A percentile compares a stretch with the other conserved stretches of the same genome.
phyloP scores from a whole-genome alignment of 2,113 vertebrate species.

The Dromiciops gliroides region DNA sequence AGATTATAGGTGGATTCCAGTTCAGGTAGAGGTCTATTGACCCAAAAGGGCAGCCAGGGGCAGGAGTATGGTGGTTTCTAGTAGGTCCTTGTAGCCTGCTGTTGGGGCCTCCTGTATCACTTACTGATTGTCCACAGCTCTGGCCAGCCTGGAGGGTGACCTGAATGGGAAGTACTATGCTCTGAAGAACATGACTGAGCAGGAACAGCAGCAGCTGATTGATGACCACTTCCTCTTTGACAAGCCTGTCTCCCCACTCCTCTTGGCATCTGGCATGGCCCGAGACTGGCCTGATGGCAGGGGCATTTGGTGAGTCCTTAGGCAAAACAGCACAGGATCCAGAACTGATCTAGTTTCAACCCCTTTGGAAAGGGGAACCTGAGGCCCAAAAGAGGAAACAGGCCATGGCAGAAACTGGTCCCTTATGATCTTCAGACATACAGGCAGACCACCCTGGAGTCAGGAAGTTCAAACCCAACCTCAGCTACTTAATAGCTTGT shows the following conservation, averaged over 20 bases:
- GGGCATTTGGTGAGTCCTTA: conserved; percentile 92
- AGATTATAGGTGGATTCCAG: too few species aligned
- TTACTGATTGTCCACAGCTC: conserved; percentile 73
- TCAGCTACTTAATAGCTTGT: too few species aligned
- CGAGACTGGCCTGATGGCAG: conserved; percentile 97
- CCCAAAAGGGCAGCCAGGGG: neutral
- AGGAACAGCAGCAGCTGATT: conserved; percentile 97
- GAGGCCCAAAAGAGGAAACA: neutral
- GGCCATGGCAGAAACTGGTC: neutral
- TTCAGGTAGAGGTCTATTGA: too few species aligned
- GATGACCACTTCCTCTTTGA: conserved; percentile 99
- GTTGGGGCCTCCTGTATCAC: neutral
- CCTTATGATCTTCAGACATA: too few species aligned
- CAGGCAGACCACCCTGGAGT: neutral
- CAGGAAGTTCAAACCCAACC: too few species aligned
- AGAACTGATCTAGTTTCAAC: neutral
- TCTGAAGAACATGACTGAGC: conserved; percentile 95
- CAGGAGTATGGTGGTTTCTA: neutral
- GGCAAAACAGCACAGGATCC: neutral
- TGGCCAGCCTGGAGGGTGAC: conserved; percentile 91
- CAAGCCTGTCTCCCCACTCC: conserved; percentile 96
- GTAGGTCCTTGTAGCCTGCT: neutral
- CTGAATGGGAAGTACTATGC: conserved; percentile 96
- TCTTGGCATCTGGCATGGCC: conserved; percentile 96
- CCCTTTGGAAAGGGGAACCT: neutral